Evolutionary conservation across 1,140 invertebrate species (phyloP).

Genomic region (Bradysia coprophila): DNA sequence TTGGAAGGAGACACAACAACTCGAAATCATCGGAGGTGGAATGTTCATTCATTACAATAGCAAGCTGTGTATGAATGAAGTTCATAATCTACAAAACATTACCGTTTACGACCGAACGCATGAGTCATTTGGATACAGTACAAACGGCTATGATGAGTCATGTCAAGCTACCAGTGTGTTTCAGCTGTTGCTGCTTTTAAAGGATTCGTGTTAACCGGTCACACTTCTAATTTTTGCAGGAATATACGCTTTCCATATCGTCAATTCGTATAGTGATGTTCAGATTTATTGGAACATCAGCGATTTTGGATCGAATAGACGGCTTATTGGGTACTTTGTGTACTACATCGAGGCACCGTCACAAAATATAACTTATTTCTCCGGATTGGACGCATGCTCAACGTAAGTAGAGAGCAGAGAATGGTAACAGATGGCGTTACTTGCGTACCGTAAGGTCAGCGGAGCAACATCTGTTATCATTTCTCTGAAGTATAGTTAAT

Average conservation of each 20-base stretch:
- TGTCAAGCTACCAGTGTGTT: too few relatives aligned
- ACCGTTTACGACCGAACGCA: not conserved
- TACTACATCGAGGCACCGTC: not conserved
- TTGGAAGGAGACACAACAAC: not conserved
- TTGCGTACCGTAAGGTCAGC: not conserved
- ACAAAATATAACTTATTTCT: not conserved
- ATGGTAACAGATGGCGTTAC: not conserved
- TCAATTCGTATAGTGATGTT: not conserved
- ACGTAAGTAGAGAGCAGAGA: not conserved
- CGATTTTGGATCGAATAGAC: not conserved
- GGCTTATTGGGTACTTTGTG: not conserved
- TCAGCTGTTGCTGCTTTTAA: too few relatives aligned
- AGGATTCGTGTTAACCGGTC: too few relatives aligned
- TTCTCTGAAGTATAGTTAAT: not conserved
- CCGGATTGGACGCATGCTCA: not conserved
- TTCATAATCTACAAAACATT: not conserved
- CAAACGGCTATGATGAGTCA: not conserved
- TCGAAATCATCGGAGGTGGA: not conserved
- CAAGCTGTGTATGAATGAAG: not conserved
- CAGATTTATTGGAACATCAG: not conserved
- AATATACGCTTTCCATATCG: not conserved
- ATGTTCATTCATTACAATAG: not conserved
- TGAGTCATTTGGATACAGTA: not conserved
- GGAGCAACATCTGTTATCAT: not conserved
- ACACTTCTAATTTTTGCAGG: too few relatives aligned